Percentiles rank a stretch among this genome's conserved stretches.
Conservation (phyloP, 2,888 invertebrate species). For the Embidobia sp. region DNA sequence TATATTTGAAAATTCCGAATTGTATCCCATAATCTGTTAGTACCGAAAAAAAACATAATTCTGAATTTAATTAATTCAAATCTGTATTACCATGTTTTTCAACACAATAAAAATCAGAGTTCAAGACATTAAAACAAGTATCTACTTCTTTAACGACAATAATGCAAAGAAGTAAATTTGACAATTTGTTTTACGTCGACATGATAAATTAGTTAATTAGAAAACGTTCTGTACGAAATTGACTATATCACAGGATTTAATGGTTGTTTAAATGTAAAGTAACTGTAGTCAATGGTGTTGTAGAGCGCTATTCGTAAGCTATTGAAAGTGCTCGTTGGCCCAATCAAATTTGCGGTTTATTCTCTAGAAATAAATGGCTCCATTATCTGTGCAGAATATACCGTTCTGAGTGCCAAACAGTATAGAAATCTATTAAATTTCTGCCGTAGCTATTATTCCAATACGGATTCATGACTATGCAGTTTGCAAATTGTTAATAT, state of each 20-base stretch:
- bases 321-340: constrained; percentile 53
- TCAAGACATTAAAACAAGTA: too few relatives aligned
- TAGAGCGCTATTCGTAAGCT: constrained; percentile 39
- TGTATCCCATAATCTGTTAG: too few relatives aligned
- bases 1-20: too few relatives aligned
- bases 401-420: constrained; percentile 41
- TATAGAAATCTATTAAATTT: constrained; percentile 44
- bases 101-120: too few relatives aligned
- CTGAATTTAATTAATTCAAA: too few relatives aligned
- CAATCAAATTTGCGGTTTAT: constrained; percentile 67
- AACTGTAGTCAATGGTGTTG: constrained; percentile 57
- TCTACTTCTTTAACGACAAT: too few relatives aligned
- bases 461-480: not conserved
- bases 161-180: too few relatives aligned
- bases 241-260: constrained; percentile 46
- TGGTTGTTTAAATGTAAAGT: constrained; percentile 58
- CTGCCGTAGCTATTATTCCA: constrained; percentile 23
- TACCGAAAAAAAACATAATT: too few relatives aligned
- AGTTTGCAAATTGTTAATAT: constrained; percentile 10
- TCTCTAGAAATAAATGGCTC: constrained; percentile 60
- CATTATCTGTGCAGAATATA: constrained; percentile 53
- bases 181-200: too few relatives aligned
- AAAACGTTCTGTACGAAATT: constrained; percentile 30
- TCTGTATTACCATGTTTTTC: too few relatives aligned
- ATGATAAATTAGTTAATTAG: constrained; percentile 40